A percentile compares a stretch with the other conserved stretches of the same genome.
Conservation (phyloP, 2,113 vertebrate genomes). For the Malurus alboscapulatus region DNA sequence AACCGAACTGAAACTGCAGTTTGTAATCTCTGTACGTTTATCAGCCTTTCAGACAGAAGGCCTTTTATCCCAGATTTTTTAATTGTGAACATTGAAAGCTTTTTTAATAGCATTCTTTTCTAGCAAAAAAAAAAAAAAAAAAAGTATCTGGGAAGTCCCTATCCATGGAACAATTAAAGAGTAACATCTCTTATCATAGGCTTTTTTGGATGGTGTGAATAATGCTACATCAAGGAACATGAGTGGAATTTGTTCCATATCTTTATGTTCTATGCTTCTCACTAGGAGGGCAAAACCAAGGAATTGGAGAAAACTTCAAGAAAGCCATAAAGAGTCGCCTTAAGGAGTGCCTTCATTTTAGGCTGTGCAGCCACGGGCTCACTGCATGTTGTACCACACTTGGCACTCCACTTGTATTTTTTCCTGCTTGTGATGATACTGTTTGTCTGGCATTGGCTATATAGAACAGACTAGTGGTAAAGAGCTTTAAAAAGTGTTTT, state of each 20-base stretch:
- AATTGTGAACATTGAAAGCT: neutral
- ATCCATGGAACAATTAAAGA: neutral
- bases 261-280: neutral
- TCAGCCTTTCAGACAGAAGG: neutral
- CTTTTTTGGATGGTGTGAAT: neutral
- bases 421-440: neutral
- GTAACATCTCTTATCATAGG: neutral
- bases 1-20: neutral
- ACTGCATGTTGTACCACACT: neutral
- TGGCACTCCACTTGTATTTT: neutral
- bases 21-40: neutral
- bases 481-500: neutral
- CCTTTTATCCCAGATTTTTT: neutral
- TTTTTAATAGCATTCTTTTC: neutral
- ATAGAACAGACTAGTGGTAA: neutral
- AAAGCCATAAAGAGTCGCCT: neutral
- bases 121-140: neutral
- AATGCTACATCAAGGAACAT: neutral
- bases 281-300: neutral
- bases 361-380: neutral
- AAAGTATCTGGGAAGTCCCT: neutral
- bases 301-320: neutral
- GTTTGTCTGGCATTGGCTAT: neutral
- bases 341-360: neutral
- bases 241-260: neutral